phyloP scores from a whole-genome alignment of 2,113 vertebrate species.

The Arvicanthis niloticus region DNA sequence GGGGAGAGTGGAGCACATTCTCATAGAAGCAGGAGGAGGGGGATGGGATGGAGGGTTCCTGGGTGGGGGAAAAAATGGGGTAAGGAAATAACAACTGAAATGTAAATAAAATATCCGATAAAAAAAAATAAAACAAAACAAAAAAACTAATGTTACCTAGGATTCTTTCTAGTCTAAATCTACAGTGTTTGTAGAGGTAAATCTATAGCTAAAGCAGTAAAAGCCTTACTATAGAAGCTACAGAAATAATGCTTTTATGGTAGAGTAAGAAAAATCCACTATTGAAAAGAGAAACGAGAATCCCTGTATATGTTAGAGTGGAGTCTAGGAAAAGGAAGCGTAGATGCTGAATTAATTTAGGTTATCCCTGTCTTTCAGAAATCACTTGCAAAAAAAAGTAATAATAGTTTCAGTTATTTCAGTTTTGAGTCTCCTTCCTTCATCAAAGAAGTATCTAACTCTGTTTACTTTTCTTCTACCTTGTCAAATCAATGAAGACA shows the following conservation, averaged over 20 bases:
- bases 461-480: not conserved
- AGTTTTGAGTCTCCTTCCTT: slow-evolving; percentile 36
- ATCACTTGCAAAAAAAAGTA: not conserved
- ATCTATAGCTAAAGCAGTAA: not conserved
- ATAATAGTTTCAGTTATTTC: not conserved
- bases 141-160: not conserved
- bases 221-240: not conserved
- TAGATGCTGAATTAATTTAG: not conserved
- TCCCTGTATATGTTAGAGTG: not conserved
- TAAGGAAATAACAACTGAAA: too few species aligned
- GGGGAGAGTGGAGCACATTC: too few species aligned
- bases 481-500: not conserved
- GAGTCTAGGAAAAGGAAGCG: not conserved
- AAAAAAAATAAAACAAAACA: too few species aligned
- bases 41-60: too few species aligned
- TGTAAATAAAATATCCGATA: too few species aligned
- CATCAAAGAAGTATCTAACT: not conserved
- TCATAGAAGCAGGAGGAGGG: too few species aligned
- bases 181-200: not conserved
- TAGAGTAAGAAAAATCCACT: not conserved
- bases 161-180: not conserved
- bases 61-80: too few species aligned
- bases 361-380: not conserved
- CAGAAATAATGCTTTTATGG: not conserved
- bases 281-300: slow-evolving; percentile 25